phyloP scores from a whole-genome alignment of 2,113 vertebrate genomes.

The Orcinus orca region DNA sequence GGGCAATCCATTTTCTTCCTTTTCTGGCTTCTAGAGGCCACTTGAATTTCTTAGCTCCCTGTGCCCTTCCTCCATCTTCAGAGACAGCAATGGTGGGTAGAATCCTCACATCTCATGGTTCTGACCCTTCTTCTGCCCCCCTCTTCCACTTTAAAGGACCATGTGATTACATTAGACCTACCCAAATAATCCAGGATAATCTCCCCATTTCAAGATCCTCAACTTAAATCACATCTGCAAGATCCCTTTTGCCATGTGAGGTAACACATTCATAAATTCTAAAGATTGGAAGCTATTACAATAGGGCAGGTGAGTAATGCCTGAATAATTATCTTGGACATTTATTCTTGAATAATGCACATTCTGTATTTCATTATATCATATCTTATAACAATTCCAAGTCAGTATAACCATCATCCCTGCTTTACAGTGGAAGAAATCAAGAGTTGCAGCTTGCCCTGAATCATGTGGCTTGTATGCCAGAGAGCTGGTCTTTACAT shows the following conservation, averaged over 20 bases:
- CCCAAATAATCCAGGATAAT: not conserved
- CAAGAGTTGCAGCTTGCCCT: not conserved
- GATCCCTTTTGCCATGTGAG: not conserved
- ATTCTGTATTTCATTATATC: not conserved
- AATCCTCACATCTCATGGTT: not conserved
- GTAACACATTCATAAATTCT: not conserved
- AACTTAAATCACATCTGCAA: not conserved
- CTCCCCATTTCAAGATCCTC: not conserved
- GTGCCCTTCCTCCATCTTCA: not conserved
- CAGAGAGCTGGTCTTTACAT: not conserved
- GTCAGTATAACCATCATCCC: not conserved
- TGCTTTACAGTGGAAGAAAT: not conserved
- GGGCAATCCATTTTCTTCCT: not conserved
- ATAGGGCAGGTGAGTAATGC: not conserved
- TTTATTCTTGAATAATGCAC: not conserved
- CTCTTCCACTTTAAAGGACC: not conserved
- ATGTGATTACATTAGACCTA: not conserved
- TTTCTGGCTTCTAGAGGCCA: not conserved
- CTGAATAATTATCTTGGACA: not conserved
- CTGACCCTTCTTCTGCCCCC: not conserved
- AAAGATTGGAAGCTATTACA: not conserved
- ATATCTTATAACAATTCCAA: not conserved
- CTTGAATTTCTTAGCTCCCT: rapidly evolving
- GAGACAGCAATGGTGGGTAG: not conserved
- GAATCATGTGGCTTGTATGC: not conserved